Base-by-base conservation (phyloP, 2,113 vertebrate species). In the Alouatta palliata region DNA sequence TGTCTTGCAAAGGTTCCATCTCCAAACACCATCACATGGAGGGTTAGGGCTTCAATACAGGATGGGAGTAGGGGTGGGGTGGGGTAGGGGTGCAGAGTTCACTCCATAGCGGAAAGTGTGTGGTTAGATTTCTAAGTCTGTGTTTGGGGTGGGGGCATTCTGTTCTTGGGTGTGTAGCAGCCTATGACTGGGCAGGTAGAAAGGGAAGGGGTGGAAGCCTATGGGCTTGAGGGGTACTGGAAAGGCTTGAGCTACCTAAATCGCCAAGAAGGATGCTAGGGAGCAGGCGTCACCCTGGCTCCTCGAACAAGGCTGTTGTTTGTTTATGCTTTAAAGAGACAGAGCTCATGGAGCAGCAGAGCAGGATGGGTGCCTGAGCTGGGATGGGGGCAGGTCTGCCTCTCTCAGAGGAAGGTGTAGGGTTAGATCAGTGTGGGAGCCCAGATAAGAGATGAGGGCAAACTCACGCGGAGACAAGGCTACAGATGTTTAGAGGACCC, bases 251-350 rank as follows among this genome's bases (percentile, higher is more conserved):
- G 35, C 14, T 76, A 49, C 71, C 35, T 79, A 49, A 64, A 83
- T 52, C 35, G 89, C 20, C 35, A 90, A 77, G 84, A 76, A 87
- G 68, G 93, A 86, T 82, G 21, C n/a, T 77, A 81, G n/a, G 40
- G 35, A 35, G 10, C 6, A 1, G 27, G 19, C 54, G 12, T 71
- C 27, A 52, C 9, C 43, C 47, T 81, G 17, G 75, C 21, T 85
- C 66, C 49, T 91, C 87, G 71, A 73, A 86, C 20, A 77, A 81
- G 10, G 66, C 25, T 83, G 75, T 70, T 96, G 83, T 96, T 90
- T 92, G 82, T 93, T 90, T 66, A 83, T 27, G 20, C 47, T 75
- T 87, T 91, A 80, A 95, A 95, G 66, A 89, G 73, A 75, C 64
- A n/a, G 71, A 21, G 27, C 49, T 75, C 37, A 64, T 21, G 40